A percentile compares a stretch with the other conserved stretches of the same genome.
Conservation (phyloP, 2,113 vertebrate species). For the Microcebus murinus region DNA sequence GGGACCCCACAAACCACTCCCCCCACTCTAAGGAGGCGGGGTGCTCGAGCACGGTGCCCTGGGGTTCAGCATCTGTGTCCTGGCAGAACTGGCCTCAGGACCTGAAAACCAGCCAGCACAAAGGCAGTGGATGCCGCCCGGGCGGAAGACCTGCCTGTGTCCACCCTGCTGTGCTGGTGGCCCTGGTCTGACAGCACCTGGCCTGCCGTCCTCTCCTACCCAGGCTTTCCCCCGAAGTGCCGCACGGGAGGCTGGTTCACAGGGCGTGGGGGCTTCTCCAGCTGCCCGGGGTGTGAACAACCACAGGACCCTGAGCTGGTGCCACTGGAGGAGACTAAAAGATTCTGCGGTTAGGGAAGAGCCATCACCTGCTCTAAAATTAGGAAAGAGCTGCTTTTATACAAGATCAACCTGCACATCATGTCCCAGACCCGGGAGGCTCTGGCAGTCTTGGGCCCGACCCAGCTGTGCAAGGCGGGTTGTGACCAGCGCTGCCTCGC, state of each 20-base stretch:
- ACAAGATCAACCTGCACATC: too few species aligned
- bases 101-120: neutral
- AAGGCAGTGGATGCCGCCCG: neutral
- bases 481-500: conserved; percentile 66
- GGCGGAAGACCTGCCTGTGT: neutral
- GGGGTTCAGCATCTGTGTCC: neutral
- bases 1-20: neutral
- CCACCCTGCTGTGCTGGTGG: neutral
- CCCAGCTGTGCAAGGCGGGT: conserved; percentile 58
- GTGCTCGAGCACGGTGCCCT: fast-evolving
- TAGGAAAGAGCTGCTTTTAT: neutral
- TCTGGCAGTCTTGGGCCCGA: neutral
- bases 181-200: neutral
- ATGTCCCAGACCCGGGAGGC: neutral
- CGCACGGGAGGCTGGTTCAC: neutral
- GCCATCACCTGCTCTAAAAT: neutral
- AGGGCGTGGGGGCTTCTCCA: neutral
- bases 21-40: neutral
- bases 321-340: neutral
- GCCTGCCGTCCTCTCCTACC: fast-evolving
- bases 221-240: neutral
- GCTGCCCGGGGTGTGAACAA: neutral
- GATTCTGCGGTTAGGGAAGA: neutral
- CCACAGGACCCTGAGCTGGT: neutral
- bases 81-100: neutral